A percentile compares a stretch with the other conserved stretches of the same genome.
Conservation (phyloP, 1,140 invertebrate genomes). For the Brachionus koreanus region DNA sequence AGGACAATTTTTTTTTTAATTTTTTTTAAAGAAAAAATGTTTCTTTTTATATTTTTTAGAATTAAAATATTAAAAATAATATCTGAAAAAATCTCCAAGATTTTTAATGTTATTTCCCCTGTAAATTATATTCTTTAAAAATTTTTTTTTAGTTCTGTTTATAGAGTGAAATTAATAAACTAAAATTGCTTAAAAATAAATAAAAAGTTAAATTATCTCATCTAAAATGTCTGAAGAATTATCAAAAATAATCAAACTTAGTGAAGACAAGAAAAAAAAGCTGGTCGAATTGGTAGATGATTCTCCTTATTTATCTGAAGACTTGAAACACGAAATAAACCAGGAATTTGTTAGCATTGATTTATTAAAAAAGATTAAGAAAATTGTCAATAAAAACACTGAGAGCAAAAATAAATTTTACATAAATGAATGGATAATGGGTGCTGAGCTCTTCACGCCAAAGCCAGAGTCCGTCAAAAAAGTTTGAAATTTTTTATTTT, state of each 20-base stretch:
- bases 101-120: too few species aligned
- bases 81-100: too few species aligned
- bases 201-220: neutral
- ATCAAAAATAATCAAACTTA: neutral
- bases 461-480: neutral
- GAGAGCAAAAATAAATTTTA: neutral
- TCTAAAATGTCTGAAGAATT: neutral
- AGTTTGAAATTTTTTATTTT: neutral
- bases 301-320: neutral
- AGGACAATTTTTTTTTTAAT: too few species aligned
- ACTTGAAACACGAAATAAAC: neutral
- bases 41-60: too few species aligned
- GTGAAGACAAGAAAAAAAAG: neutral
- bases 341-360: constrained; percentile 4
- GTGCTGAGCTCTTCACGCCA: neutral
- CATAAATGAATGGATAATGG: neutral
- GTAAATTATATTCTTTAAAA: too few species aligned
- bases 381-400: neutral
- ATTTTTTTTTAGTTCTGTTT: too few species aligned
- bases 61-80: too few species aligned
- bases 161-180: too few species aligned
- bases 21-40: too few species aligned
- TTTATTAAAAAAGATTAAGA: constrained; percentile 1
- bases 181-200: too few species aligned
- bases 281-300: neutral